These are phyloP conservation scores for Steatocranus sp. DNA, from an alignment of 2,797 vertebrate genomes.

Conservation along the genomic window DNA sequence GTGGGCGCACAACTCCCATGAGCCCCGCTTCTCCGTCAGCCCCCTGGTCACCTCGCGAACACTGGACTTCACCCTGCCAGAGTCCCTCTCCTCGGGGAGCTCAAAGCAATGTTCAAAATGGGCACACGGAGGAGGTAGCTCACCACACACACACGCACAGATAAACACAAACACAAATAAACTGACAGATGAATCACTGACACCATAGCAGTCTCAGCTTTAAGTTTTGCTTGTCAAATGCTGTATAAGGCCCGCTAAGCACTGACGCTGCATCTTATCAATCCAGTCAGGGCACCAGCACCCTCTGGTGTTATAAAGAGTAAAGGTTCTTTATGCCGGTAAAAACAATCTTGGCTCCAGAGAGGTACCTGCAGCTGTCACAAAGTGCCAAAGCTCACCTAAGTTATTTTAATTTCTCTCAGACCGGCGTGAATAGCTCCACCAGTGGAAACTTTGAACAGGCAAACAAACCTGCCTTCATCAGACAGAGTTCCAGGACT, in stretches of 20 bases:
- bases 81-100: constrained; percentile 34
- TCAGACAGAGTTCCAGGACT: constrained; percentile 82
- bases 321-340: background rate
- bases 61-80: constrained; percentile 32
- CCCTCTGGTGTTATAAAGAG: constrained; percentile 10
- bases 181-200: background rate
- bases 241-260: background rate
- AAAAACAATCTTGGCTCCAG: background rate
- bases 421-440: constrained; percentile 44
- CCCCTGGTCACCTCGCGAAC: constrained; percentile 32
- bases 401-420: background rate
- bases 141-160: background rate
- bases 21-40: constrained; percentile 50
- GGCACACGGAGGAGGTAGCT: constrained; percentile 55
- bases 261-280: background rate
- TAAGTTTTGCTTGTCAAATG: constrained; percentile 15
- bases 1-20: constrained; percentile 52
- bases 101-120: constrained; percentile 52
- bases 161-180: background rate
- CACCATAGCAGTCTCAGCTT: background rate
- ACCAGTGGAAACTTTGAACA: constrained; percentile 37
- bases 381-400: background rate
- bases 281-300: background rate
- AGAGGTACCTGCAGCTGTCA: rapidly evolving
- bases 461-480: constrained; percentile 67